Percentiles rank a stretch among this genome's conserved stretches.
These are phyloP conservation scores for Camelus dromedarius DNA, from an alignment of 2,113 vertebrate genomes.

Conservation along the genomic window DNA sequence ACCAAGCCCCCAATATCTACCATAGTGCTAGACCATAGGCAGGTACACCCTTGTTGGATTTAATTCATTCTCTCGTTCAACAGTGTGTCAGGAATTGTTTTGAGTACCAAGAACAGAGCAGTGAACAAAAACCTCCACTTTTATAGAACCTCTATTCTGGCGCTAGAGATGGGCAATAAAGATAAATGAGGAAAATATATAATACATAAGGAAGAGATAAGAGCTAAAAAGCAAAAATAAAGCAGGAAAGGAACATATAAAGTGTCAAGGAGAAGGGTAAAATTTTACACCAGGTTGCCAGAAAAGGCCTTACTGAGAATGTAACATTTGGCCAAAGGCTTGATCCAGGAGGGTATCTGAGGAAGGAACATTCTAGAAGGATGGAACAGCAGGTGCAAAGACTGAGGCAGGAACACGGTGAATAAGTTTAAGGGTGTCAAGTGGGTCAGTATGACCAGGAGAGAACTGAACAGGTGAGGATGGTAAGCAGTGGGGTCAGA, in stretches of 20 bases:
- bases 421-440: not conserved
- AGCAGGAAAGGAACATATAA: not conserved
- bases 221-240: not conserved
- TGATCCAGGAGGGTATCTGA: not conserved
- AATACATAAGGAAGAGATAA: not conserved
- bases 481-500: not conserved
- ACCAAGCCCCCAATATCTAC: not conserved
- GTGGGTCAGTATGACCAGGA: not conserved
- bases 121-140: not conserved
- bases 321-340: not conserved
- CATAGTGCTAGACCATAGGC: not conserved
- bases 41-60: not conserved
- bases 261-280: not conserved
- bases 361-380: not conserved
- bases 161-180: not conserved
- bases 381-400: not conserved
- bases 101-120: not conserved
- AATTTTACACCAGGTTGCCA: not conserved
- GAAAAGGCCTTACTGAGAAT: not conserved
- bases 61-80: not conserved
- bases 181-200: constrained; percentile 6
- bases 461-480: not conserved
- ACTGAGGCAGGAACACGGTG: not conserved
- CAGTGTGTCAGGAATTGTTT: not conserved
- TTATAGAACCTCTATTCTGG: not conserved